Percentiles rank a stretch among this genome's conserved stretches.
Conservation (phyloP, 2,797 vertebrate genomes). For the Holocentrus rufus region DNA sequence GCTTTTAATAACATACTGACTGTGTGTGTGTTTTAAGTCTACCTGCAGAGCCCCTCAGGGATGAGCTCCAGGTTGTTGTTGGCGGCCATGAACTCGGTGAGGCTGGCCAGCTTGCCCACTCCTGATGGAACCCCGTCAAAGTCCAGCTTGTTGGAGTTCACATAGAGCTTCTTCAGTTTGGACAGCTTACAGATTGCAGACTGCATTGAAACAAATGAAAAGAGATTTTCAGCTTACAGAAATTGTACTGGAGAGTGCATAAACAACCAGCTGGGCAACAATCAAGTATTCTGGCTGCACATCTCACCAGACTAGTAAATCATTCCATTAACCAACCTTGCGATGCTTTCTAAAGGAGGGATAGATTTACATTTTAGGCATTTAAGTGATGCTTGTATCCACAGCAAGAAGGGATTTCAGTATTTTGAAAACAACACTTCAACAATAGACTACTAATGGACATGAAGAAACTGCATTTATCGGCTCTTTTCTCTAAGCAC, state of each 20-base stretch:
- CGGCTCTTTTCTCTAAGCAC: neutral
- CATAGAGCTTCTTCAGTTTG: constrained; percentile 95
- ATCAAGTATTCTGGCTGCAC: neutral
- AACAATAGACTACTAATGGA: no score
- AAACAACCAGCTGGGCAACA: neutral
- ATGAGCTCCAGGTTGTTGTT: constrained; percentile 98
- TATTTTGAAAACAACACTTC: no score
- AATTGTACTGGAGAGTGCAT: neutral
- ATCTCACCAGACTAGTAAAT: neutral
- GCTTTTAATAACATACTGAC: neutral
- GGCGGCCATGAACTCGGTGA: constrained; percentile 97
- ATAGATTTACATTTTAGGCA: neutral
- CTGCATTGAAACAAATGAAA: constrained; percentile 70
- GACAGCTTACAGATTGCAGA: constrained; percentile 95
- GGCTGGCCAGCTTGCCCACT: constrained; percentile 90
- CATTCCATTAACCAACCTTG: neutral
- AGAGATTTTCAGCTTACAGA: neutral
- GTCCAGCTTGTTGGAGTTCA: constrained; percentile 97
- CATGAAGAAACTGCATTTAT: neutral
- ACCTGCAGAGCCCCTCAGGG: constrained; percentile 98
- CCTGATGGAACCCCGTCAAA: constrained; percentile 96
- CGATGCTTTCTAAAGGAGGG: neutral
- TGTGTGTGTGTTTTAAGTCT: neutral
- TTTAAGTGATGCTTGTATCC: neutral
- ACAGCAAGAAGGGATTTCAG: neutral